These are phyloP conservation scores for Volucella zonaria DNA, from an alignment of 2,888 invertebrate genomes.

Conservation along the genomic window DNA sequence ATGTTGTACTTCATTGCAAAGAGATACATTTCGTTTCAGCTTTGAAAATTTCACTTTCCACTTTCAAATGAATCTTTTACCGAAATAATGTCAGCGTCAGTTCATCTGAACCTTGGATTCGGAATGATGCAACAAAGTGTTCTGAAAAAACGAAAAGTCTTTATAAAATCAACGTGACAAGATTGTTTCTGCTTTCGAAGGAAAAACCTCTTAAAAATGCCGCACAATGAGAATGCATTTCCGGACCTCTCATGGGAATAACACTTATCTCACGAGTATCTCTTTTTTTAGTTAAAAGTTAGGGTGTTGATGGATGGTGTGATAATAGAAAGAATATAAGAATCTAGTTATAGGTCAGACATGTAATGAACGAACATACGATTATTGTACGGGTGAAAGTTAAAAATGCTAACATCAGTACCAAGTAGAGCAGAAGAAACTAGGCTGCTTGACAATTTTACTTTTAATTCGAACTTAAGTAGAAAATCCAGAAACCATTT, in stretches of 20 bases:
- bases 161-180: constrained; percentile 10
- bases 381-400: constrained; percentile 47
- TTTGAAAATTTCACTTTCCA: constrained; percentile 39
- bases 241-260: constrained; percentile 8
- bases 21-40: constrained; percentile 10
- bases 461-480: too few species aligned
- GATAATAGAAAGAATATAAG: constrained; percentile 20
- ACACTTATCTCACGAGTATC: not conserved
- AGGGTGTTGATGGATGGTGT: constrained; percentile 41
- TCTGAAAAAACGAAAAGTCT: constrained; percentile 2
- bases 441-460: too few species aligned
- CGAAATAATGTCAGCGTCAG: not conserved
- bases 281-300: constrained; percentile 1
- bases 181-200: constrained; percentile 11
- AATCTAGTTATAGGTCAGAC: constrained; percentile 51
- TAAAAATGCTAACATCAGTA: constrained; percentile 12
- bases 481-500: too few species aligned
- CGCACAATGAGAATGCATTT: constrained; percentile 18
- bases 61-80: not conserved
- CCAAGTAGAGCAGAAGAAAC: not conserved
- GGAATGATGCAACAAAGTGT: constrained; percentile 26
- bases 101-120: not conserved
- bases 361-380: constrained; percentile 30
- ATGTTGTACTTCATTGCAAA: not conserved
- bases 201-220: constrained; percentile 15